phyloP scores from a whole-genome alignment of 2,113 vertebrate species.

The Sula dactylatra region DNA sequence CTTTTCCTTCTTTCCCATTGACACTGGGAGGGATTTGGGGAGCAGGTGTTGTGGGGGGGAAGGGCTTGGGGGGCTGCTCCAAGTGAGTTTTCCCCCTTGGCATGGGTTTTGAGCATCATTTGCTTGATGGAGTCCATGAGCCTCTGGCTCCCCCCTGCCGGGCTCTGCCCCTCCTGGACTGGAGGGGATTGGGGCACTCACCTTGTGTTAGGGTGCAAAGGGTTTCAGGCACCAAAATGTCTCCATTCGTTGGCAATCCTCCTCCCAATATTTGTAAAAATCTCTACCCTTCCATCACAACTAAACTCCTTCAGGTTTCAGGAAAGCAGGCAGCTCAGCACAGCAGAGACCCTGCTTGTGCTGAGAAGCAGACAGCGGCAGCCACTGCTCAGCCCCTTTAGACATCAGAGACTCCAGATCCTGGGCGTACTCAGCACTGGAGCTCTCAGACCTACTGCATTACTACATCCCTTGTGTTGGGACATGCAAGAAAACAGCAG shows the following conservation, averaged over 20 bases:
- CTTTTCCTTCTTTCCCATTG: conserved; percentile 61
- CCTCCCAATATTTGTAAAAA: neutral
- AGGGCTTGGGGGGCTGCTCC: neutral
- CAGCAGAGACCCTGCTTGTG: neutral
- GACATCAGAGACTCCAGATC: neutral
- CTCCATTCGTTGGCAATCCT: neutral
- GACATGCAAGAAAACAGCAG: neutral
- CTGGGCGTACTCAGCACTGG: fast-evolving
- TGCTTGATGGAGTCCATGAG: neutral
- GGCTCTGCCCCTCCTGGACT: neutral
- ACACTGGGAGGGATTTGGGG: conserved; percentile 55
- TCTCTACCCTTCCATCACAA: neutral
- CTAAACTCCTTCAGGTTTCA: neutral
- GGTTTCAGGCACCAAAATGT: neutral
- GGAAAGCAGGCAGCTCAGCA: neutral
- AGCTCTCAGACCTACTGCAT: neutral
- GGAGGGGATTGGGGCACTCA: neutral
- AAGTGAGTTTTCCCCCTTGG: neutral
- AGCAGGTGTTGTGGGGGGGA: conserved; percentile 73
- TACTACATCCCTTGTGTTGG: fast-evolving
- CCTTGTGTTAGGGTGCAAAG: fast-evolving
- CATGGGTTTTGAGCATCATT: neutral
- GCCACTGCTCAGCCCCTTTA: neutral
- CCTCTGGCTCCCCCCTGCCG: neutral
- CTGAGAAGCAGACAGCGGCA: neutral